These are phyloP conservation scores for Proteles cristata DNA, from an alignment of 2,113 vertebrate species.

Conservation along the genomic window DNA sequence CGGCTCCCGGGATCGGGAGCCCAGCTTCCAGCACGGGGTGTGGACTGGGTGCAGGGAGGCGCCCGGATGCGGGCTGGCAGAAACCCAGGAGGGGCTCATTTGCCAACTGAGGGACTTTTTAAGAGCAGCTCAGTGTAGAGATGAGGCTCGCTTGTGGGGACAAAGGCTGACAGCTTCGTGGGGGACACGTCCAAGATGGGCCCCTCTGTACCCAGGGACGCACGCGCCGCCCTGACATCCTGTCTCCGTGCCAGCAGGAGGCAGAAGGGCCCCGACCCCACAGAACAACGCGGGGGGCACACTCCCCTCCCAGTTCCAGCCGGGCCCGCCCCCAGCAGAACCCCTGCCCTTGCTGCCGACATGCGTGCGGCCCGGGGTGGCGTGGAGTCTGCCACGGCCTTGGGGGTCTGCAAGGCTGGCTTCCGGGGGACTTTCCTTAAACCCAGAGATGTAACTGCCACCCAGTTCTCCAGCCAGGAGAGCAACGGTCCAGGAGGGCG, in stretches of 20 bases:
- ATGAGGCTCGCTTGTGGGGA: background rate
- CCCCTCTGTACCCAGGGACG: background rate
- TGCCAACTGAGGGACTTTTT: background rate
- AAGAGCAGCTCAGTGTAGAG: background rate
- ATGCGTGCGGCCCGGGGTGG: background rate
- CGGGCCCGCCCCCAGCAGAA: background rate
- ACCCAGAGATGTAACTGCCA: background rate
- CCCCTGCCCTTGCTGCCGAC: fast-evolving
- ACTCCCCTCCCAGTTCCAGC: fast-evolving
- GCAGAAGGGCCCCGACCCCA: background rate
- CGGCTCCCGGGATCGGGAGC: background rate
- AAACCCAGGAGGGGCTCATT: background rate
- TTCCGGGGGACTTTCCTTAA: background rate
- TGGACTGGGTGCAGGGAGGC: background rate
- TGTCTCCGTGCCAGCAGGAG: background rate
- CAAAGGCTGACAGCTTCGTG: fast-evolving
- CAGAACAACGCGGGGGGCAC: background rate
- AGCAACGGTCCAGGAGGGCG: no score
- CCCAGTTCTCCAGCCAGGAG: background rate
- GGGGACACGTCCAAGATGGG: background rate
- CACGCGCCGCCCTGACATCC: background rate
- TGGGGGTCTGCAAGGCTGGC: background rate
- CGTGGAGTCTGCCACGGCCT: background rate
- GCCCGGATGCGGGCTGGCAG: no score
- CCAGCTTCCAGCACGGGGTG: background rate